A percentile compares a stretch with the other conserved stretches of the same genome.
These are phyloP conservation scores for Idaea straminata DNA, from an alignment of 2,888 invertebrate genomes.

Conservation along the genomic window DNA sequence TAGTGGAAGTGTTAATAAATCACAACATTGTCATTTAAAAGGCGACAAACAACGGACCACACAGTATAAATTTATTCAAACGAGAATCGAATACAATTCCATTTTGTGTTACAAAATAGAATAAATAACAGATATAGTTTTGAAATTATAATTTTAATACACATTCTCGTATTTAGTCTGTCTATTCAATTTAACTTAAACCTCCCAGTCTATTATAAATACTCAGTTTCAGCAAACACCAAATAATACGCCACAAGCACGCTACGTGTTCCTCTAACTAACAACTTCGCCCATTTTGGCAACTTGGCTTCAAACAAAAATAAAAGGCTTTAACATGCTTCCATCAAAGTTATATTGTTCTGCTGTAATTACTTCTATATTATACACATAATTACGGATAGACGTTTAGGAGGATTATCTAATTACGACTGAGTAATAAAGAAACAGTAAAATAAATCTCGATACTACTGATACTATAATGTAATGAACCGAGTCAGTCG, in stretches of 20 bases:
- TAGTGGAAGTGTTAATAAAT: neutral
- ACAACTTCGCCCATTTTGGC: constrained; percentile 48
- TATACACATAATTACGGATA: constrained; percentile 26
- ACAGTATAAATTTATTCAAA: neutral
- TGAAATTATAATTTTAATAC: constrained; percentile 8
- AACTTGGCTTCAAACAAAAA: constrained; percentile 27
- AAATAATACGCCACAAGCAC: constrained; percentile 57
- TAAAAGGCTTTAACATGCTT: neutral
- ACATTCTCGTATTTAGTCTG: constrained; percentile 23
- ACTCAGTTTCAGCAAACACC: constrained; percentile 52
- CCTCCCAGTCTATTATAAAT: constrained; percentile 46
- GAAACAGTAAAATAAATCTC: constrained; percentile 56
- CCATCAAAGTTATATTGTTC: neutral
- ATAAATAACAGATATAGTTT: constrained; percentile 1
- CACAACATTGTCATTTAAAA: constrained; percentile 1
- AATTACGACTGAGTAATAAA: constrained; percentile 38
- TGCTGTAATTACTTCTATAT: constrained; percentile 7
- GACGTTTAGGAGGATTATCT: constrained; percentile 25
- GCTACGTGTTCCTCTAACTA: constrained; percentile 43
- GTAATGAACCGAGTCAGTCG: constrained; percentile 62
- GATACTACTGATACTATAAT: constrained; percentile 59
- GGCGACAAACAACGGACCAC: constrained; percentile 1
- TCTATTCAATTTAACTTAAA: constrained; percentile 60
- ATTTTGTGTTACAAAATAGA: neutral
- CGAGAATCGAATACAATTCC: neutral